Evolutionary conservation across 2,888 invertebrate genomes (phyloP).

Genomic region (Eristalis pertinax): DNA sequence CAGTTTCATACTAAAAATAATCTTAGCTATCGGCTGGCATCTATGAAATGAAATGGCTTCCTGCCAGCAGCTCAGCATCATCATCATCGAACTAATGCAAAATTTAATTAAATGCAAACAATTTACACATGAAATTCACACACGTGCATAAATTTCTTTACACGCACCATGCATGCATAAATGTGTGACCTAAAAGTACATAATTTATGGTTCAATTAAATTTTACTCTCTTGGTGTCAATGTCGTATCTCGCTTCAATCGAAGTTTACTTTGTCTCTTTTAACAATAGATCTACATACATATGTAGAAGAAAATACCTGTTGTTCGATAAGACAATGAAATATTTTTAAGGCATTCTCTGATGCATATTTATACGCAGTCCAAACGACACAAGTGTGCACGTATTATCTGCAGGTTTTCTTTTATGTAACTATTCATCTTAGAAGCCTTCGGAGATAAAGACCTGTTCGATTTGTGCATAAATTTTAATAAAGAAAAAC

Average conservation of each 20-base stretch:
- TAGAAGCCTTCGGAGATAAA: neutral
- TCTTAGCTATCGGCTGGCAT: neutral
- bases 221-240: neutral
- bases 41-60: neutral
- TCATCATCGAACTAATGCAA: neutral
- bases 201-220: constrained; percentile 35
- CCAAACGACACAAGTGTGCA: neutral
- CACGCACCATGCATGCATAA: neutral
- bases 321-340: neutral
- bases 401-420: neutral
- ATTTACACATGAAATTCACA: neutral
- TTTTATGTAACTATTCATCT: neutral
- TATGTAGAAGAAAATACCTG: neutral
- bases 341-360: neutral
- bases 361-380: neutral
- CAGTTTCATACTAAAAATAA: neutral
- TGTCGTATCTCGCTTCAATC: neutral
- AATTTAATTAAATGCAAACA: neutral
- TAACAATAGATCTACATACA: neutral
- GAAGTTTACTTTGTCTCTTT: neutral
- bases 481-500: neutral
- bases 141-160: neutral
- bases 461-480: neutral
- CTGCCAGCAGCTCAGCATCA: neutral
- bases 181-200: constrained; percentile 55